Conservation (phyloP, 2,888 invertebrate genomes). For the Mesochorus sp. region DNA sequence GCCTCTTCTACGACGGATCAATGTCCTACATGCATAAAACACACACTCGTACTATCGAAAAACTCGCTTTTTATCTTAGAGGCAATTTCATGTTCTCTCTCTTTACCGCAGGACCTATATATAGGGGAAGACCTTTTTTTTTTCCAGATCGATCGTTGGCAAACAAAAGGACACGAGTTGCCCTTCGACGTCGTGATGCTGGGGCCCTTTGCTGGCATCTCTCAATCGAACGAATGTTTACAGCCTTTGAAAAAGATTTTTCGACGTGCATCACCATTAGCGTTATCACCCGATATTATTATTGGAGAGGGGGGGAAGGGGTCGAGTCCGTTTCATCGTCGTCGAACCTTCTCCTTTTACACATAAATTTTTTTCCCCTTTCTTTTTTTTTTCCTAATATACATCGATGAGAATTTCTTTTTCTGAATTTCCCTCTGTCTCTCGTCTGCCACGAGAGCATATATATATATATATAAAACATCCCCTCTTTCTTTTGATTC, state of each 20-base stretch:
- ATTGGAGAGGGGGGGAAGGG: constrained; percentile 7
- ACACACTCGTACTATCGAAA: constrained; percentile 16
- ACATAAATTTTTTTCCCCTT: neutral
- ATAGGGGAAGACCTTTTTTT: neutral
- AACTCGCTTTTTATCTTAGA: constrained; percentile 33
- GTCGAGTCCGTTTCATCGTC: constrained; percentile 22
- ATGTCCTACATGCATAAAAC: constrained; percentile 34
- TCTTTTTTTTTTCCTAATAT: neutral
- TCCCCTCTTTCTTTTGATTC: too few relatives aligned
- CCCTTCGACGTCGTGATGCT: neutral
- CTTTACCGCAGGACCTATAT: neutral
- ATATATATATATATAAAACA: constrained; percentile 10
- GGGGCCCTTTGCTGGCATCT: neutral
- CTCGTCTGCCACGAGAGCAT: constrained; percentile 22
- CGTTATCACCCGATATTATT: constrained; percentile 53
- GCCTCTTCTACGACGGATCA: constrained; percentile 40
- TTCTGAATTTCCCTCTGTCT: constrained; percentile 40
- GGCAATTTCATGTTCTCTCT: constrained; percentile 7
- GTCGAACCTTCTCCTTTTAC: constrained; percentile 15
- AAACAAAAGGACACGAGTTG: neutral
- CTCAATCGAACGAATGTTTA: neutral
- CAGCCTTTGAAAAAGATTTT: neutral
- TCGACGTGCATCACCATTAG: constrained; percentile 49
- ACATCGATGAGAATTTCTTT: constrained; percentile 24
- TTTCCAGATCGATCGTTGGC: neutral